These are phyloP conservation scores for Drosophila longiperda DNA, from an alignment of 2,888 invertebrate species.

Conservation along the genomic window DNA sequence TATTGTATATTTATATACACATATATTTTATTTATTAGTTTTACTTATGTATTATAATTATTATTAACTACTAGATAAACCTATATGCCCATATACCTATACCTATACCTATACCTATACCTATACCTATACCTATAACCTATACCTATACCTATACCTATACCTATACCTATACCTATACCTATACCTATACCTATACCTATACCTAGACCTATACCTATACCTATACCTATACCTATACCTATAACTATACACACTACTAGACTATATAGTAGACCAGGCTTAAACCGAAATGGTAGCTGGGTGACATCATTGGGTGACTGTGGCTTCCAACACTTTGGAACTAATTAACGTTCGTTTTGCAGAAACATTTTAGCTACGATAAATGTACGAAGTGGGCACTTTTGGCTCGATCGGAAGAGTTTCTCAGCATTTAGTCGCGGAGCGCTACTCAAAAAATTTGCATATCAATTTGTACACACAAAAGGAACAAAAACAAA, in stretches of 20 bases:
- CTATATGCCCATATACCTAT: no score
- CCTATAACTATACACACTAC: neutral
- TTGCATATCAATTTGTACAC: constrained; percentile 81
- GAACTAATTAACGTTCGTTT: constrained; percentile 71
- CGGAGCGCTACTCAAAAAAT: constrained; percentile 66
- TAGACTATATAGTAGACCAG: constrained; percentile 6
- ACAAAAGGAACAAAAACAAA: constrained; percentile 34
- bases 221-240: neutral
- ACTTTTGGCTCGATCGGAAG: constrained; percentile 29
- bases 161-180: no score
- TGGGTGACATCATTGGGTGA: constrained; percentile 21
- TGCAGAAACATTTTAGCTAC: constrained; percentile 41
- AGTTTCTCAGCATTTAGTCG: constrained; percentile 37
- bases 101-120: no score
- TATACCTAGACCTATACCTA: neutral
- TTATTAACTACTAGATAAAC: no score
- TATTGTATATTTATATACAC: no score
- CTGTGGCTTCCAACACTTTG: constrained; percentile 61
- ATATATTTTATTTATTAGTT: neutral
- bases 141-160: no score
- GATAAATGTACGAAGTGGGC: constrained; percentile 37
- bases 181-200: neutral
- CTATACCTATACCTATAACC: no score
- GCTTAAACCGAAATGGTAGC: constrained; percentile 2
- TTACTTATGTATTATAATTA: neutral